Base-by-base conservation (phyloP, 2,888 invertebrate species). In the Creontiades dilutus region DNA sequence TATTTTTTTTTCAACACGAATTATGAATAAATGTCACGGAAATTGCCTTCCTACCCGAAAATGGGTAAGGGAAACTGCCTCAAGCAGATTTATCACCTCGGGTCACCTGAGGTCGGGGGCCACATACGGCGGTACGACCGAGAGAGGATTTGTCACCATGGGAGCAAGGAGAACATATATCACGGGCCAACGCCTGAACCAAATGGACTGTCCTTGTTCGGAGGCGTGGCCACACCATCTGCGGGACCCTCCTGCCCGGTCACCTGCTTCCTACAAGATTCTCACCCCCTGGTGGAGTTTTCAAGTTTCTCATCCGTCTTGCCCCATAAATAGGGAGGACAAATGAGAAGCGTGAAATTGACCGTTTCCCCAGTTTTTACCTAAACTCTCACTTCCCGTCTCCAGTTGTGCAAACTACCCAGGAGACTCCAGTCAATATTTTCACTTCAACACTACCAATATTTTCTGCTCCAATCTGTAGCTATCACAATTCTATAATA, bases 151-250 rank as follows among this genome's bases (percentile, higher is more conserved):
- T 80, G 78, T 80, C 78, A 80, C 78, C 78, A 47, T 47, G 78
- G 46, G 78, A 47, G 37, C 78, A 46, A 47, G 78, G 19, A 47
- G 78, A 80, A 80, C 78, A 80, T 80, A 80, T 80, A 47, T 80
- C 78, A 80, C 78, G 46, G 19, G 46, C 16, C 37, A 16, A 13
- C 78, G 78, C 46, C 46, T 80, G 28, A 80, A 80, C 78, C 78
- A 80, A 80, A 80, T 80, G 78, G 78, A 80, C 78, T 46, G 78
- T 80, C 78, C 78, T 80, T 80, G 78, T 80, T 80, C 47, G 78
- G 14, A 80, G 78, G 78, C 78, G 46, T 46, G 47, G 78, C 46
- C 78, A n/a, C 37, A 80, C 78, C 78, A 80, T 80, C 78, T 80
- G 78, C 78, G 46, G 28, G 47, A 46, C 13, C 78, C 78, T 19